These are phyloP conservation scores for Porites cylindrica DNA, from an alignment of 92 coral and sea anemone species.

Conservation along the genomic window DNA sequence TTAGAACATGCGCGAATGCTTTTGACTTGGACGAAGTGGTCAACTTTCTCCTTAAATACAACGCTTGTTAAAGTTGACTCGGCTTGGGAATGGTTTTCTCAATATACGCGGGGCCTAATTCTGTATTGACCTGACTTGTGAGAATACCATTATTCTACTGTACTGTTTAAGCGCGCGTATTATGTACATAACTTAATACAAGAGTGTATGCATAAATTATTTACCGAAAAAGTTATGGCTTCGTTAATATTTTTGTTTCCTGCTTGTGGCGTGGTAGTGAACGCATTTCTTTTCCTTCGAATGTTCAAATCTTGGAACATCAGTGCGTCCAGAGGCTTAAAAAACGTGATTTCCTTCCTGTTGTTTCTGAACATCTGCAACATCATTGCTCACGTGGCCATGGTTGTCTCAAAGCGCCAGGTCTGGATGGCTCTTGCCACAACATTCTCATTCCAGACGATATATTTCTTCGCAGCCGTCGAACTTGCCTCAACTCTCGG, in stretches of 20 bases:
- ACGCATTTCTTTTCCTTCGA: not conserved
- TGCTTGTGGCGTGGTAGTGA: not conserved
- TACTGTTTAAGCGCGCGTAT: too few species aligned
- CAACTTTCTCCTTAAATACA: too few species aligned
- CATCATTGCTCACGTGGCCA: not conserved
- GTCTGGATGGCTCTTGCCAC: not conserved
- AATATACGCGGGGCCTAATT: too few species aligned
- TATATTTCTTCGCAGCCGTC: not conserved
- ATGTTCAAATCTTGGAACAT: not conserved
- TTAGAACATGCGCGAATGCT: too few species aligned
- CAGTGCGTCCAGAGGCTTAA: not conserved
- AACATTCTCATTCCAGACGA: constrained; percentile 10
- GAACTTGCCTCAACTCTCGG: not conserved
- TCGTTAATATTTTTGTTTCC: not conserved
- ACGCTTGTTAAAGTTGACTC: too few species aligned
- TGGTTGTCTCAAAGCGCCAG: not conserved
- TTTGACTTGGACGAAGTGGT: too few species aligned
- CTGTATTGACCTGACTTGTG: too few species aligned
- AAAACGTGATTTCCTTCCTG: not conserved
- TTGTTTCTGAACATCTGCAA: constrained; percentile 17
- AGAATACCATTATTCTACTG: too few species aligned
- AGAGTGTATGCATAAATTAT: too few species aligned
- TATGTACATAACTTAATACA: too few species aligned
- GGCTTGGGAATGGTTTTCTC: too few species aligned
- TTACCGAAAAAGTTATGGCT: not conserved